Conservation (phyloP, 1,140 invertebrate genomes). For the Nilaparvata lugens region DNA sequence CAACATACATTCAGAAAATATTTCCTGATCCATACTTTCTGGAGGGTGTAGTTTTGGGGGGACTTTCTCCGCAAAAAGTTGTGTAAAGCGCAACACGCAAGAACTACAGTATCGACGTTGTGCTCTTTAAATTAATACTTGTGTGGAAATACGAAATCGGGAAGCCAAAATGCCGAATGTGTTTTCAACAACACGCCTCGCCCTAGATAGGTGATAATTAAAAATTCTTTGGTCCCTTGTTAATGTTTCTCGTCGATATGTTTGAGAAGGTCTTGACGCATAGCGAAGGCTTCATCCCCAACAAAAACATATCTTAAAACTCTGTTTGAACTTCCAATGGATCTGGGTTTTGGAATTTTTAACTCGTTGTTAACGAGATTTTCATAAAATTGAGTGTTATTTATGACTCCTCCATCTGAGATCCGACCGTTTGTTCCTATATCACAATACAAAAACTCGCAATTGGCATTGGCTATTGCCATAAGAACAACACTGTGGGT, state of each 20-base stretch:
- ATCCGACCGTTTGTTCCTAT: too few relatives aligned
- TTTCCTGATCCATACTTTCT: too few relatives aligned
- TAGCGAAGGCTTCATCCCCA: constrained; percentile 37
- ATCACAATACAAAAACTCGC: too few relatives aligned
- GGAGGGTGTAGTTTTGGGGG: too few relatives aligned
- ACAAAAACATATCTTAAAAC: constrained; percentile 11
- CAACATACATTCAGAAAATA: too few relatives aligned
- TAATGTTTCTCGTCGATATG: constrained; percentile 27
- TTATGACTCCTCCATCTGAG: too few relatives aligned
- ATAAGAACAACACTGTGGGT: too few relatives aligned
- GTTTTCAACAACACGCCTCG: constrained; percentile 34
- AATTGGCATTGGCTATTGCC: too few relatives aligned
- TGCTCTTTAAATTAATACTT: constrained; percentile 25
- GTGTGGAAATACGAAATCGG: constrained; percentile 34
- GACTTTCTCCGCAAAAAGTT: too few relatives aligned
- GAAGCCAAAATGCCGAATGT: constrained; percentile 36
- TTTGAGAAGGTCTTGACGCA: constrained; percentile 33
- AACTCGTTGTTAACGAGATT: constrained; percentile 15
- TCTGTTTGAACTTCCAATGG: constrained; percentile 23
- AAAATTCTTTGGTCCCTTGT: constrained; percentile 29
- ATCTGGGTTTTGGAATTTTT: constrained; percentile 27
- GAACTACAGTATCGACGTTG: not conserved
- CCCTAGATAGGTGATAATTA: constrained; percentile 31
- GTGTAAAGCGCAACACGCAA: not conserved
- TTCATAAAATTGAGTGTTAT: constrained; percentile 11